Evolutionary conservation across 2,888 invertebrate species (phyloP), one percentile per base, ranked within the genome.

Genomic region (Agrotis ipsilon): DNA sequence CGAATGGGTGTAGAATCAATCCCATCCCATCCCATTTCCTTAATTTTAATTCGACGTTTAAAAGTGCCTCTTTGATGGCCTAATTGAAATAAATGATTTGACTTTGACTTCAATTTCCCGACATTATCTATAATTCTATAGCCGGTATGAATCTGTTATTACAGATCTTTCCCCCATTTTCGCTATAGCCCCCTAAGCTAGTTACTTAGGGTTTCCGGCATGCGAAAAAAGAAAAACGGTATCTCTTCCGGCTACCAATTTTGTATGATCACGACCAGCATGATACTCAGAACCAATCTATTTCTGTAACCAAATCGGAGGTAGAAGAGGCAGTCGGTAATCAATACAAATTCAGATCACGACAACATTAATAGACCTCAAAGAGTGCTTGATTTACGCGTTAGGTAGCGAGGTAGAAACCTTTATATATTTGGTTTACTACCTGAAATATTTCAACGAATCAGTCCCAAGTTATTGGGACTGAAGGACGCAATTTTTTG

Each of bases 391-490:
- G 32, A 65, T 72, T 58, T 54, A 72, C 49, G 18, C 14, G 3
- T 48, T 14, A 46, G 24, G 24, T 49, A 19, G 18, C 32, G 27
- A 70, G 13, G 19, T 49, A 39, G 11, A 27, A 19, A 16, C 55
- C 52, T 63, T 52, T 45, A 45, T 61, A 61, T 63, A 67, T 81
- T 74, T 68, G 19, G 27, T 72, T 73, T 75, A 65, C 68, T 74
- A 68, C 66, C 45, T 71, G 59, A 75, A 74, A 81, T 78, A 75
- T 74, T 71, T 57, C 68, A 70, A 78, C 54, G 75, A 83, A 83
- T 78, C 75, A 75, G 64, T 69, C 58, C 49, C 46, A 21, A 75
- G 21, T 69, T 81, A 81, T 68, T 58, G 46, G 61, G 24, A n/a
- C 43, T 14, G 43, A 68, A 69, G 24, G 70, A 61, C 27, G 21